Percentiles rank a stretch among this genome's conserved stretches.
These are phyloP conservation scores for Aplysia californica DNA, from an alignment of 1,140 invertebrate genomes.

Conservation along the genomic window DNA sequence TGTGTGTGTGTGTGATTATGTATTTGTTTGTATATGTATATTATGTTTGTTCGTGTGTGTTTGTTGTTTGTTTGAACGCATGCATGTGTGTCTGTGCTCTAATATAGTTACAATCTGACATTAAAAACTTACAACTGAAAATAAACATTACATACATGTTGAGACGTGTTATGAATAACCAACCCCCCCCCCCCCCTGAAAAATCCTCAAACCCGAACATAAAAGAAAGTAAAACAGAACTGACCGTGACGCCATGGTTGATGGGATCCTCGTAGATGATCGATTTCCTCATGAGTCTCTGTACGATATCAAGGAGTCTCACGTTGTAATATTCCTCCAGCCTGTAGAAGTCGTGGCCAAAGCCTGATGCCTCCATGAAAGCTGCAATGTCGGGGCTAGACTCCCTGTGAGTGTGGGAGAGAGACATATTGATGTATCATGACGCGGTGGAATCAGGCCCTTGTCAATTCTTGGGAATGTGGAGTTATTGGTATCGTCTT, in stretches of 20 bases:
- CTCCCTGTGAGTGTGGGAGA: constrained; percentile 70
- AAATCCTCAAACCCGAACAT: background rate
- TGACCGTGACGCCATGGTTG: constrained; percentile 77
- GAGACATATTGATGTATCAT: background rate
- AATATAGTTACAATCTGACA: too few relatives aligned
- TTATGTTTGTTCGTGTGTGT: too few relatives aligned
- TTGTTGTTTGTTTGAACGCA: background rate
- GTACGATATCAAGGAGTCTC: constrained; percentile 69
- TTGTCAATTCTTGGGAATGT: background rate
- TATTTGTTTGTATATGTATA: too few relatives aligned
- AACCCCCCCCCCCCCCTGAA: background rate
- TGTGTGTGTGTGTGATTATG: too few relatives aligned
- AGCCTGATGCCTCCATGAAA: constrained; percentile 77
- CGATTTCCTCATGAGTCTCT: constrained; percentile 67
- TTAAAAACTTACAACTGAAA: background rate
- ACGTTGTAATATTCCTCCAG: constrained; percentile 79
- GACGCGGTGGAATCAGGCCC: too few relatives aligned
- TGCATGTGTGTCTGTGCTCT: too few relatives aligned
- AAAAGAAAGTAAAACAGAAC: background rate
- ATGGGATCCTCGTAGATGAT: constrained; percentile 95
- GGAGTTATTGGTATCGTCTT: too few relatives aligned
- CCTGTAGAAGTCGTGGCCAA: constrained; percentile 63
- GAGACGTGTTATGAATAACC: background rate
- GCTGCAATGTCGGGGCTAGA: constrained; percentile 79
- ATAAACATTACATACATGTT: background rate